phyloP scores from a whole-genome alignment of 2,888 invertebrate species.

The Cataglyphis albicans region DNA sequence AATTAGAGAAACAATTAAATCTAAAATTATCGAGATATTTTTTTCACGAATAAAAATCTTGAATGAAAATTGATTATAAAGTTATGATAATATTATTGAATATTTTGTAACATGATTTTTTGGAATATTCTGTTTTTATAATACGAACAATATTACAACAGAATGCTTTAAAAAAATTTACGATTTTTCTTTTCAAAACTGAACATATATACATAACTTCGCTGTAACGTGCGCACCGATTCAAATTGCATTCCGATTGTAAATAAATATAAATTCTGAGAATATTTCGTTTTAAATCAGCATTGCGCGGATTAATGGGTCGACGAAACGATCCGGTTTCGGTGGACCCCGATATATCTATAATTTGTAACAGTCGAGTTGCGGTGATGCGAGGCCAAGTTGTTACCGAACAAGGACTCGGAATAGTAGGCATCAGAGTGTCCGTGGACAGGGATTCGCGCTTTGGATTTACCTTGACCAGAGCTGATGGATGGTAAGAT shows the following conservation, averaged over 20 bases:
- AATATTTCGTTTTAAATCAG: constrained; percentile 64
- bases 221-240: constrained; percentile 3
- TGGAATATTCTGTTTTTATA: background rate
- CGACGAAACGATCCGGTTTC: constrained; percentile 69
- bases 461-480: constrained; percentile 97
- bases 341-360: constrained; percentile 78
- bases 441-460: constrained; percentile 97
- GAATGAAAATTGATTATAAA: background rate
- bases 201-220: background rate
- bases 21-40: background rate
- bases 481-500: constrained; percentile 97
- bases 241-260: constrained; percentile 35
- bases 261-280: constrained; percentile 31
- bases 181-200: constrained; percentile 11
- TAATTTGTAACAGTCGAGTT: constrained; percentile 93
- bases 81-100: background rate
- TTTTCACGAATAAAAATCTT: background rate
- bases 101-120: background rate
- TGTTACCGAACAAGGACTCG: constrained; percentile 96
- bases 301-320: constrained; percentile 67
- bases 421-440: constrained; percentile 98
- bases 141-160: background rate
- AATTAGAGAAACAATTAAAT: background rate
- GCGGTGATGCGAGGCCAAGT: constrained; percentile 99
- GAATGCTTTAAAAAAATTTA: background rate